Conservation (phyloP, 1,140 invertebrate genomes). For the Trichoplusia ni region DNA sequence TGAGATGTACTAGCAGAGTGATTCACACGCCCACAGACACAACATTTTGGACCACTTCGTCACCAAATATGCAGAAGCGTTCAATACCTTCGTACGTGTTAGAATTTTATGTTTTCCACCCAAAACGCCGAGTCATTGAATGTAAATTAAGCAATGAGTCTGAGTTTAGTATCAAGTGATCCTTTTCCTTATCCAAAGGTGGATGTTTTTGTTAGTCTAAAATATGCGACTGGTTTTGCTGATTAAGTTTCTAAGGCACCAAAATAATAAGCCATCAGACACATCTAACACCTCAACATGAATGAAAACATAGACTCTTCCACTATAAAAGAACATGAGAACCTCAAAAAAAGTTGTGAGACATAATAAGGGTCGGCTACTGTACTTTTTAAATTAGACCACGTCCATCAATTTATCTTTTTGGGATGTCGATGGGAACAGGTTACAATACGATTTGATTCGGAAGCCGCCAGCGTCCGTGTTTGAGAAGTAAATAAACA, state of each 20-base stretch:
- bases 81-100: not conserved
- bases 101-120: constrained; percentile 5
- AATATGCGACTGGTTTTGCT: too few species aligned
- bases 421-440: constrained; percentile 17
- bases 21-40: constrained; percentile 36
- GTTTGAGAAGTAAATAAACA: constrained; percentile 19
- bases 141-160: not conserved
- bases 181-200: not conserved
- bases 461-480: not conserved
- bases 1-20: constrained; percentile 28
- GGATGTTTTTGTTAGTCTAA: not conserved
- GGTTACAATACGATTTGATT: constrained; percentile 16
- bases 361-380: not conserved
- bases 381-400: constrained; percentile 32
- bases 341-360: constrained; percentile 24
- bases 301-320: not conserved
- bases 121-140: not conserved
- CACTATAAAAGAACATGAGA: not conserved
- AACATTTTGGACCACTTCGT: not conserved
- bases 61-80: constrained; percentile 15
- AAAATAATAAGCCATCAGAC: too few species aligned
- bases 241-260: too few species aligned
- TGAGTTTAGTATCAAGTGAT: not conserved
- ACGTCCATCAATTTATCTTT: constrained; percentile 25
- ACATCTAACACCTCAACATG: not conserved